A percentile compares a stretch with the other conserved stretches of the same genome.
Conservation (phyloP, 2,113 vertebrate species). For the Misgurnus anguillicaudatus region DNA sequence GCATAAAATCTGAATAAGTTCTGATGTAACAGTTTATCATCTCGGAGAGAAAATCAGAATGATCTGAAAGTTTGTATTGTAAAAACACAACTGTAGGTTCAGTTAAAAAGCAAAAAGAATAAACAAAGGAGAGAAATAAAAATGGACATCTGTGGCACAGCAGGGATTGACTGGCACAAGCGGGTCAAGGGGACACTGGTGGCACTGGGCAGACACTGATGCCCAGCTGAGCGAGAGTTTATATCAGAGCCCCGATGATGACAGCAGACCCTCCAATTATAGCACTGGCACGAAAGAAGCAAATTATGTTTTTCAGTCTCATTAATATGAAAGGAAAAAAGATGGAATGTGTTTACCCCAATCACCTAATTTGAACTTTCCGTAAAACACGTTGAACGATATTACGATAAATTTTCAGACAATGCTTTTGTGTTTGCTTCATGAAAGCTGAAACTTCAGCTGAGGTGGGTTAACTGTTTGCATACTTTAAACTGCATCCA, state of each 20-base stretch:
- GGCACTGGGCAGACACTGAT: constrained; percentile 65
- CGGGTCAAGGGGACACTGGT: constrained; percentile 40
- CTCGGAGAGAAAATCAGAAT: too few species aligned
- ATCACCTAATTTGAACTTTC: constrained; percentile 15
- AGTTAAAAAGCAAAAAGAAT: neutral
- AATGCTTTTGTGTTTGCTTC: too few species aligned
- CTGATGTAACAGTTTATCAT: too few species aligned
- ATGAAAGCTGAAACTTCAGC: too few species aligned
- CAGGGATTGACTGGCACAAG: constrained; percentile 15
- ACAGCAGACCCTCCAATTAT: constrained; percentile 68
- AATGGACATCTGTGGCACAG: constrained; percentile 7
- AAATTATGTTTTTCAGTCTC: constrained; percentile 19
- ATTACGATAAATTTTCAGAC: too few species aligned
- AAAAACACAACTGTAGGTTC: too few species aligned
- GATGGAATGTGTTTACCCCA: constrained; percentile 23
- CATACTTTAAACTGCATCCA: too few species aligned
- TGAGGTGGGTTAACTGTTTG: too few species aligned
- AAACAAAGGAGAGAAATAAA: neutral
- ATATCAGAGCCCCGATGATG: constrained; percentile 52
- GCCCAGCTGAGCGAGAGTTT: constrained; percentile 64
- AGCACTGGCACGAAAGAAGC: constrained; percentile 54
- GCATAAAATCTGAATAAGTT: too few species aligned
- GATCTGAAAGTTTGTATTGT: too few species aligned
- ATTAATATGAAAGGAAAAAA: constrained; percentile 19
- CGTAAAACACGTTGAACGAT: neutral